These are phyloP conservation scores for Chitala chitala DNA, from an alignment of 2,113 vertebrate species.

Conservation along the genomic window DNA sequence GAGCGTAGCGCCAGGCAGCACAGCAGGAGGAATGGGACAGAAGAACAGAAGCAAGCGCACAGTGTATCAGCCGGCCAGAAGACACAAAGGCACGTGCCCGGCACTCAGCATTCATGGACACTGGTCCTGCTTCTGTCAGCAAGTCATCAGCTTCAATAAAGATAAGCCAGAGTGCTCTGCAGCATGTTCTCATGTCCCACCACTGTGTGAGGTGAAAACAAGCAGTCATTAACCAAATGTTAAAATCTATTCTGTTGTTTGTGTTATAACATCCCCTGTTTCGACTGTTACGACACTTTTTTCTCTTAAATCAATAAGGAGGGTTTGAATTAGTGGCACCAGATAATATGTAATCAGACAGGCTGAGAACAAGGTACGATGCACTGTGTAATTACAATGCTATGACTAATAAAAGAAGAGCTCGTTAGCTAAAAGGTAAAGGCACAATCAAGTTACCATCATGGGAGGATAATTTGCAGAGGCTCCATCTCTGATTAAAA, in stretches of 20 bases:
- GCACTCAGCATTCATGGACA: too few species aligned
- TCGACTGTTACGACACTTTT: neutral
- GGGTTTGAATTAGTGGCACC: neutral
- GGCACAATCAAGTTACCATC: neutral
- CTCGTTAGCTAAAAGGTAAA: neutral
- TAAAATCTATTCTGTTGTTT: neutral
- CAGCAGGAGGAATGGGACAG: too few species aligned
- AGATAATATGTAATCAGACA: constrained; percentile 7
- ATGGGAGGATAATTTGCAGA: constrained; percentile 4
- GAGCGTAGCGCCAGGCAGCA: too few species aligned
- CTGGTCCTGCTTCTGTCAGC: neutral
- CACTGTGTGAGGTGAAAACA: neutral
- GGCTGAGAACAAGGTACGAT: neutral
- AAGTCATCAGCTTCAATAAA: neutral
- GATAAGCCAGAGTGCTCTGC: neutral
- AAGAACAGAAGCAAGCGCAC: too few species aligned
- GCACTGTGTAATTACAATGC: constrained; percentile 6
- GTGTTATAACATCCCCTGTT: neutral
- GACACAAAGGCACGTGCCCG: too few species aligned
- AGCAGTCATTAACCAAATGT: neutral
- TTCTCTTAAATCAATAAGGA: neutral
- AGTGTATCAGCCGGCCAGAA: too few species aligned
- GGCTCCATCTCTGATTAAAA: constrained; percentile 8
- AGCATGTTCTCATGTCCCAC: too few species aligned
- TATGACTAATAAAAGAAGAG: neutral